Evolutionary conservation across 1,140 invertebrate species (phyloP).

Genomic region (Oryctes rhinoceros): DNA sequence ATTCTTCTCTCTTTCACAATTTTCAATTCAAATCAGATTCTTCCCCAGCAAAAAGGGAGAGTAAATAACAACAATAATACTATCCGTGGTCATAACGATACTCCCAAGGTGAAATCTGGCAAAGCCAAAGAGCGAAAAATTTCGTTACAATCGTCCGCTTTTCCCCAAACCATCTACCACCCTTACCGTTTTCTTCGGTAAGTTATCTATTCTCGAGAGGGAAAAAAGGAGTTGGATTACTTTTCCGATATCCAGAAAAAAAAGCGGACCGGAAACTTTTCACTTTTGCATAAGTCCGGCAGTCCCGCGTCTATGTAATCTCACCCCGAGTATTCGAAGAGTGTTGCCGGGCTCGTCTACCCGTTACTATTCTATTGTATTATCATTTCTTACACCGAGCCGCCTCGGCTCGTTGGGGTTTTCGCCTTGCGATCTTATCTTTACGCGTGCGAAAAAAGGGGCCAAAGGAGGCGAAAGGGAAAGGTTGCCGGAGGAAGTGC

Average conservation of each 20-base stretch:
- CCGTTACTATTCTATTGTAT: conserved; percentile 29
- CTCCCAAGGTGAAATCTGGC: background rate
- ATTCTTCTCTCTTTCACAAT: too few relatives aligned
- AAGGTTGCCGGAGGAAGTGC: background rate
- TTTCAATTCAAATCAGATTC: too few relatives aligned
- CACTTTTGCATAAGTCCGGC: conserved; percentile 29
- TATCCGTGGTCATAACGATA: background rate
- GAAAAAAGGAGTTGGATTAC: conserved; percentile 25
- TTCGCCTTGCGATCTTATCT: conserved; percentile 16
- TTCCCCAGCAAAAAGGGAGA: background rate
- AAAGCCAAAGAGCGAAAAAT: background rate
- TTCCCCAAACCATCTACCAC: background rate
- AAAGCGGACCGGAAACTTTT: conserved; percentile 29
- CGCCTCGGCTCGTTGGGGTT: background rate
- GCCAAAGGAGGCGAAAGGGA: background rate
- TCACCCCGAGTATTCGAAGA: background rate
- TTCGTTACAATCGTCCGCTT: background rate
- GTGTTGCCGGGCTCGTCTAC: background rate
- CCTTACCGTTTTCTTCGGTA: background rate
- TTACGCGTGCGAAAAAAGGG: background rate
- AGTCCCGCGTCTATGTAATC: background rate
- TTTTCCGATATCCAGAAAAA: conserved; percentile 35
- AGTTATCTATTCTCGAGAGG: conserved; percentile 11
- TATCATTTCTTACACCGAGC: conserved; percentile 2
- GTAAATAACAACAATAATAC: conserved; percentile 32